Conservation (phyloP, 2,797 vertebrate species). For the Galaxias olidus region DNA sequence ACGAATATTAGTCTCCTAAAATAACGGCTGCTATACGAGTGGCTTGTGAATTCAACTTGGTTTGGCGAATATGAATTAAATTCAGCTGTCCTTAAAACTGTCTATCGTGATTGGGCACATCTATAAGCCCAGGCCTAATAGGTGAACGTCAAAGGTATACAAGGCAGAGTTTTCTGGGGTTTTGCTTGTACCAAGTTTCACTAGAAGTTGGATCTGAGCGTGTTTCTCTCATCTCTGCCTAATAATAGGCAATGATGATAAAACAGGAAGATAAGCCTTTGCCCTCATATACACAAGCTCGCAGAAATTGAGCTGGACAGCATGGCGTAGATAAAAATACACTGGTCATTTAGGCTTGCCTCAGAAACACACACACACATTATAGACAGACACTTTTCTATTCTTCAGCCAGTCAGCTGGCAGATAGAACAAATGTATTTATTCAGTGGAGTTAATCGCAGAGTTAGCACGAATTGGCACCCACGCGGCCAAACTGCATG, state of each 20-base stretch:
- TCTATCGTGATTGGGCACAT: too few species aligned
- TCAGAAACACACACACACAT: not conserved
- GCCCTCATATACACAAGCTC: conserved; percentile 36
- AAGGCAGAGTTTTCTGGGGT: too few species aligned
- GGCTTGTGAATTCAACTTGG: too few species aligned
- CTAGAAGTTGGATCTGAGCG: too few species aligned
- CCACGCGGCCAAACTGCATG: conserved; percentile 55
- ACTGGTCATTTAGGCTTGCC: not conserved
- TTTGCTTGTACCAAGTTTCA: too few species aligned
- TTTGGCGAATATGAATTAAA: too few species aligned
- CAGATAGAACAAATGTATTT: conserved; percentile 49
- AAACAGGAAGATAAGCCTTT: conserved; percentile 32
- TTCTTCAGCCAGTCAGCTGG: conserved; percentile 50
- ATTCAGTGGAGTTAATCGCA: conserved; percentile 56
- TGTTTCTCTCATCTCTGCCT: conserved; percentile 18
- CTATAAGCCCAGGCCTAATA: too few species aligned
- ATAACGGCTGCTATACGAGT: too few species aligned
- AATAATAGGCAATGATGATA: conserved; percentile 41
- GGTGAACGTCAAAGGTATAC: too few species aligned
- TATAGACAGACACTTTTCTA: conserved; percentile 13
- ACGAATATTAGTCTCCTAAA: too few species aligned
- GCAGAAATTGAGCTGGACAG: conserved; percentile 27
- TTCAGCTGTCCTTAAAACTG: too few species aligned
- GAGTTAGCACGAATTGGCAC: conserved; percentile 58
- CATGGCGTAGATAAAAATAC: conserved; percentile 42